phyloP scores from a whole-genome alignment of 2,797 vertebrate species.

The Nasua narica region DNA sequence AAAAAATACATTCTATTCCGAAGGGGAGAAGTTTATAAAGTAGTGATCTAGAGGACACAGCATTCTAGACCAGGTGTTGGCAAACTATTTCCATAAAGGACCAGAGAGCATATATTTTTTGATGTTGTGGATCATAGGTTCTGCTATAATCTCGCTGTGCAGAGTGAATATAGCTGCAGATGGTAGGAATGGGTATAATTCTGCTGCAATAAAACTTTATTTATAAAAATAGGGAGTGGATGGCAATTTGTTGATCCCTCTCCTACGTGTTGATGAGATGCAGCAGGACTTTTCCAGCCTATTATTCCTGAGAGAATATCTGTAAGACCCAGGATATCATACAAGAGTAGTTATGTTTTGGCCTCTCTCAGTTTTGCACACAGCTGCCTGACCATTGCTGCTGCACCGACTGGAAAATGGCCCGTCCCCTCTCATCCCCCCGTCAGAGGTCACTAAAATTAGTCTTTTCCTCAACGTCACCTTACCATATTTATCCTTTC shows the following conservation, averaged over 20 bases:
- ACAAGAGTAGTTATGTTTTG: neutral
- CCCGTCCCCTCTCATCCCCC: neutral
- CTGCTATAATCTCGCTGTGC: neutral
- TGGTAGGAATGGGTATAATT: neutral
- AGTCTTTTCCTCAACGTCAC: neutral
- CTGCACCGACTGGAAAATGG: neutral
- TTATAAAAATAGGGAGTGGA: neutral
- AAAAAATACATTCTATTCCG: neutral
- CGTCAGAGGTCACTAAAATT: neutral
- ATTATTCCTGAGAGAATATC: neutral
- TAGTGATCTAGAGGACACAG: neutral
- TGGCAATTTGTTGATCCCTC: neutral
- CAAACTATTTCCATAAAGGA: neutral
- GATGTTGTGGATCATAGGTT: neutral
- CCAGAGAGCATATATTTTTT: neutral
- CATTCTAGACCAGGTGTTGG: neutral
- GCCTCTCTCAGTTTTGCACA: neutral
- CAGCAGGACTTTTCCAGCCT: neutral
- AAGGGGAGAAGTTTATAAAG: neutral
- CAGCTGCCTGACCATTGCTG: neutral
- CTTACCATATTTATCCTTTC: neutral
- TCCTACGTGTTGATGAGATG: neutral
- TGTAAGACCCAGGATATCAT: neutral
- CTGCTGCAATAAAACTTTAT: conserved; percentile 41
- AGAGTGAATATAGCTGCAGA: neutral